Conservation (phyloP, 64 coral and sea anemone species). For the Stylophora pistillata region DNA sequence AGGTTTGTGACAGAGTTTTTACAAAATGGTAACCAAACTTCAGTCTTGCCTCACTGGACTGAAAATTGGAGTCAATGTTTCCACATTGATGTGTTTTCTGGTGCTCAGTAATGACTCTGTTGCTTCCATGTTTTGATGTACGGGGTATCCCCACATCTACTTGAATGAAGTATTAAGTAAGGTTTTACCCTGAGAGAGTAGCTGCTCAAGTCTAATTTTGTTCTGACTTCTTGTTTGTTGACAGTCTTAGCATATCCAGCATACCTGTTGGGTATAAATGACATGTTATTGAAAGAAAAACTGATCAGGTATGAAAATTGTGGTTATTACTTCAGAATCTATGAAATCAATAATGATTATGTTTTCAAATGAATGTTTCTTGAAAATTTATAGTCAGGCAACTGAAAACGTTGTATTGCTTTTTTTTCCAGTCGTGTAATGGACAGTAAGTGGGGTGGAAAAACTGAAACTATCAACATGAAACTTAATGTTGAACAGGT, state of each 20-base stretch:
- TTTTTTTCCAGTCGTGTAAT: conserved; percentile 76
- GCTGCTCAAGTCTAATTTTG: background rate
- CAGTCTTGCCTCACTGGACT: too few species aligned
- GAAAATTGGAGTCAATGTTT: too few species aligned
- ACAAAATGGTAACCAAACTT: too few species aligned
- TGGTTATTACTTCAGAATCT: background rate
- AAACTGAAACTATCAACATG: conserved; percentile 97
- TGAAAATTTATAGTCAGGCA: background rate
- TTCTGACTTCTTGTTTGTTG: background rate
- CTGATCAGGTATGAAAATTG: conserved; percentile 67
- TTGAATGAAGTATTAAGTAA: too few species aligned
- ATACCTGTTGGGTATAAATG: conserved; percentile 81
- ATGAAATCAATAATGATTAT: background rate
- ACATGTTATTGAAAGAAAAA: conserved; percentile 83
- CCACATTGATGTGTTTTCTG: too few species aligned
- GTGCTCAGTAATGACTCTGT: too few species aligned
- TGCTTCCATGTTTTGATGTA: too few species aligned
- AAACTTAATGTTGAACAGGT: conserved; percentile 97
- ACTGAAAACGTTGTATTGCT: background rate
- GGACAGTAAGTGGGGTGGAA: conserved; percentile 99
- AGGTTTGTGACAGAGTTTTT: too few species aligned
- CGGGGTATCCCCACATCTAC: too few species aligned
- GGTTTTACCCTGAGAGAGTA: background rate
- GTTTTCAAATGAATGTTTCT: background rate
- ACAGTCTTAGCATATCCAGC: conserved; percentile 94